phyloP scores from a whole-genome alignment of 2,113 vertebrate genomes.

The Sylvilagus bachmani region DNA sequence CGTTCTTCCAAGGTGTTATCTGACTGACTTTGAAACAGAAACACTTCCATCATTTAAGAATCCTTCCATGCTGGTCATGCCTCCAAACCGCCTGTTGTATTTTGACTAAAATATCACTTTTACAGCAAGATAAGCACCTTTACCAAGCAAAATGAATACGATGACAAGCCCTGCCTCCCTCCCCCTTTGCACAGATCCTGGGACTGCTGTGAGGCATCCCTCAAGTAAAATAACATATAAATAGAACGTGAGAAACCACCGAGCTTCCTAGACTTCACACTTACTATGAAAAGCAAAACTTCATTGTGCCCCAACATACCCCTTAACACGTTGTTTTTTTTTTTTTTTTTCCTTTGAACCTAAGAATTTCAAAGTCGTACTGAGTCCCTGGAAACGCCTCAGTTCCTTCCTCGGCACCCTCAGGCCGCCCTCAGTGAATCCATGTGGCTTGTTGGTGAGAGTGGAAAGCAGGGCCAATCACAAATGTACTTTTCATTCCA shows the following conservation, averaged over 20 bases:
- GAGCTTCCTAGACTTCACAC: slow-evolving; percentile 81
- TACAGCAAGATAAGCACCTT: slow-evolving; percentile 72
- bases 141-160: background rate
- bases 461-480: background rate
- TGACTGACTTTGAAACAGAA: slow-evolving; percentile 72
- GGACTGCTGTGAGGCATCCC: slow-evolving; percentile 35
- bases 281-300: slow-evolving; percentile 78
- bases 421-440: background rate
- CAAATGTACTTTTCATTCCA: slow-evolving; percentile 56
- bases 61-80: slow-evolving; percentile 55
- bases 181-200: slow-evolving; percentile 14
- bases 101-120: slow-evolving; percentile 65
- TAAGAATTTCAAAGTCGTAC: slow-evolving; percentile 25
- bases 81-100: slow-evolving; percentile 61
- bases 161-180: background rate
- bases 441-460: background rate
- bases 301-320: slow-evolving; percentile 68
- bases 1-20: slow-evolving; percentile 23
- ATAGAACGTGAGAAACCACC: slow-evolving; percentile 81
- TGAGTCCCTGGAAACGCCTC: background rate
- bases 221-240: slow-evolving; percentile 70
- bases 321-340: background rate
- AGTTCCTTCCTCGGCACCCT: background rate
- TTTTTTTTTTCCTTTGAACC: slow-evolving; percentile 36
- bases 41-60: slow-evolving; percentile 73